Base-by-base conservation (phyloP, 2,797 vertebrate species). In the Erpetoichthys calabaricus region DNA sequence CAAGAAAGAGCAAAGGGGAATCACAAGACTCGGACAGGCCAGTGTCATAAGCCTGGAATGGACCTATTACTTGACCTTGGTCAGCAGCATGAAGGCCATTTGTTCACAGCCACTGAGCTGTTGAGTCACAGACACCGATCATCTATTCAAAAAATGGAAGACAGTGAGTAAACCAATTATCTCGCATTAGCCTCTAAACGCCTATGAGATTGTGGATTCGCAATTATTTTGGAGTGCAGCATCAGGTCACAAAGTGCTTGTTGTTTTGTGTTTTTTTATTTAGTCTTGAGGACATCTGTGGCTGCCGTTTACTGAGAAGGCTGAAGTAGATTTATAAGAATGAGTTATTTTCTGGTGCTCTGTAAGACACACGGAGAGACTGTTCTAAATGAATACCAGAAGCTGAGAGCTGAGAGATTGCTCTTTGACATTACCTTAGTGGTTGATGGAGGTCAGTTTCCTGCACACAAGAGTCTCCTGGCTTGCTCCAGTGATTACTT, bases 401-500 rank as follows among this genome's bases (percentile, higher is more conserved):
- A 75, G 3, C 81, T 98, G 62, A 85, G 94, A 6, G 65, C 81
- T 3, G 87, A 92, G 55, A 76, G 77, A 7, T 83, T 82, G 68
- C 83, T 98, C 75, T 97, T 92, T 0, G 95, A 98, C 57, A 86
- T 98, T 6, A 76, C 89, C 59, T 75, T 98, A 55, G 83, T 92
- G 67, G 80, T 86, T 1, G 81, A 89, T 4, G 91, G 89, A 51
- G 78, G 80, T 0, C 82, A 88, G 47, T 98, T 95, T 72, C 90
- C 83, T 0, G 94, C 91, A 54, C 95, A 98, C 69, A 89, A 89
- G 25, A 90, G 88, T 50, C 80, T 98, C 45, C 62, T 98, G 63
- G 92, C 94, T 5, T 91, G 91, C 63, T 89, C 93, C 69, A 97
- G 94, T 0, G 88, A 95, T 67, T 98, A 97, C 72, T 98, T 98